Evolutionary conservation across 1,140 invertebrate genomes (phyloP).

Genomic region (Heterodera schachtii): DNA sequence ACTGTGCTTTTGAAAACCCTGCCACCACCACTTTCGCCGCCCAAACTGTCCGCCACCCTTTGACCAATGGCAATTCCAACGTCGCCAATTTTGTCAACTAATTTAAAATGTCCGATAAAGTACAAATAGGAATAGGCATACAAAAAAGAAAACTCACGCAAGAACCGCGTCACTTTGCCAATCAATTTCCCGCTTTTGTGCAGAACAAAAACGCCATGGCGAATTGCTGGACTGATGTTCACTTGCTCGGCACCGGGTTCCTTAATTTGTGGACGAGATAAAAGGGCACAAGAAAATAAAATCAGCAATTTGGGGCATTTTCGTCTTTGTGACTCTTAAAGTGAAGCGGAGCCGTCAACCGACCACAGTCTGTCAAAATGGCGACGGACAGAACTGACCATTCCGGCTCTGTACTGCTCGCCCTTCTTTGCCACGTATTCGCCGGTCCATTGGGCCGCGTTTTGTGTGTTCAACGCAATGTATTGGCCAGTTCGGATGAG

Average conservation of each 20-base stretch:
- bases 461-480: constrained; percentile 33
- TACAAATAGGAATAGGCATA: not conserved
- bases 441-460: constrained; percentile 37
- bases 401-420: constrained; percentile 34
- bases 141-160: constrained; percentile 32
- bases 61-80: constrained; percentile 46
- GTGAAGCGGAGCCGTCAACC: no score
- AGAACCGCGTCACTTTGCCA: constrained; percentile 46
- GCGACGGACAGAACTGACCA: not conserved
- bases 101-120: constrained; percentile 5
- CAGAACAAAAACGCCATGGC: constrained; percentile 42
- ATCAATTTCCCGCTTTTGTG: constrained; percentile 45
- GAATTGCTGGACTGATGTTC: constrained; percentile 52
- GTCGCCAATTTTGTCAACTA: constrained; percentile 52
- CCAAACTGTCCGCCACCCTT: constrained; percentile 33
- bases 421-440: constrained; percentile 37
- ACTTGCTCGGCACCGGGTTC: constrained; percentile 40
- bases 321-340: no score
- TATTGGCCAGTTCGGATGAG: constrained; percentile 31
- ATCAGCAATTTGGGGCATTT: no score
- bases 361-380: no score
- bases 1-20: constrained; percentile 32
- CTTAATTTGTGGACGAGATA: not conserved
- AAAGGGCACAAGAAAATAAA: no score
- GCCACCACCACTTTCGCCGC: constrained; percentile 43